Conservation (phyloP, 2,113 vertebrate genomes). For the Sylvilagus bachmani region DNA sequence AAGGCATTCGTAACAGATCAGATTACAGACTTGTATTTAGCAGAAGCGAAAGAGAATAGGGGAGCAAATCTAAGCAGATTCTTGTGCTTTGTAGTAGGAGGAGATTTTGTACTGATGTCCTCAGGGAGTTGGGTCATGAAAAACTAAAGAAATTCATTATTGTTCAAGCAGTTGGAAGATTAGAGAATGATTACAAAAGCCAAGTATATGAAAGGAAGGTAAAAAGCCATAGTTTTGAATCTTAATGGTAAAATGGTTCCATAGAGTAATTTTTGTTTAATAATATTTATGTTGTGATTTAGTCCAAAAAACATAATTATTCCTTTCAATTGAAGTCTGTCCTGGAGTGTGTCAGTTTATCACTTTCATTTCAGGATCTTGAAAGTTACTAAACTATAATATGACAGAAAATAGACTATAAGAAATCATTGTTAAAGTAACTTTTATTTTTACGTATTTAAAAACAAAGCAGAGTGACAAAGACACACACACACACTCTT, state of each 20-base stretch:
- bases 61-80: not conserved
- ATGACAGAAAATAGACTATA: not conserved
- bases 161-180: not conserved
- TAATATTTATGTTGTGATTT: not conserved
- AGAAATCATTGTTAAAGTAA: not conserved
- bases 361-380: not conserved
- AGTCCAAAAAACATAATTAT: not conserved
- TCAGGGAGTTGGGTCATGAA: not conserved
- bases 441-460: not conserved
- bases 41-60: not conserved
- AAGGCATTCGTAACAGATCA: no score
- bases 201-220: not conserved
- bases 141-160: not conserved
- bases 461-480: no score
- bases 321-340: slow-evolving; percentile 23
- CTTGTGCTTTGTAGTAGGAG: not conserved
- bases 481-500: no score
- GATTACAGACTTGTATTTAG: not conserved
- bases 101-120: not conserved
- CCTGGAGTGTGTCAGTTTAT: not conserved
- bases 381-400: slow-evolving; percentile 3
- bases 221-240: not conserved
- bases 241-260: not conserved
- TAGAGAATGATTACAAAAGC: not conserved
- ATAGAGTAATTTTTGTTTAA: not conserved